Evolutionary conservation across 2,113 vertebrate genomes (phyloP), one percentile per base, ranked within the genome.

Genomic region (Melierax canorus): DNA sequence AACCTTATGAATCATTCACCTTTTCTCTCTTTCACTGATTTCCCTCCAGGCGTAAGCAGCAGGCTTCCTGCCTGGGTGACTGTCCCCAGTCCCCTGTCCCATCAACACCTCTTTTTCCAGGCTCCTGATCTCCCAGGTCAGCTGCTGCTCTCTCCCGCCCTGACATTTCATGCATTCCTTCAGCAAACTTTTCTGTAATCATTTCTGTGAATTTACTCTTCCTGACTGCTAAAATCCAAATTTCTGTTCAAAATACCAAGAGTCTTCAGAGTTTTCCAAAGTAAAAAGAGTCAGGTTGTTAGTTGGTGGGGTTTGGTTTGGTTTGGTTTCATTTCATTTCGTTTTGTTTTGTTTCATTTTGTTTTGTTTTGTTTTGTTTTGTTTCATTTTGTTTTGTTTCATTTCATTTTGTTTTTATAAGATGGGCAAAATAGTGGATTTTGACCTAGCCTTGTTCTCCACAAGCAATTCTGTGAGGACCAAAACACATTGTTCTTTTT

Each of bases 1-100:
- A 77, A 69, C 21, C 5, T 56, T 27, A 39, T 22, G 3, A 56
- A 27, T 29, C 11, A 17, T 34, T 38, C 7, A 34, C 11, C 11
- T 67, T 72, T 21, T 50, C 15, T 60, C 5, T 60, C 5, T 62
- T 12, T 24, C 67, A 17, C 16, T 56, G 30, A 36, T 32, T 66
- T 19, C 20, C 41, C 32, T 48, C 20, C 7, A 56, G 11, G 10
- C 23, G 39, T 13, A 39, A 71, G 22, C 0, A 0, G 6, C 11
- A 71, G 19, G 10, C 11, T 43, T 18, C 20, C 62, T 81, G 41
- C 15, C 24, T 50, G 29, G 6, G 36, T 58, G 24, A 22, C 9
- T 27, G 23, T 43, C 23, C 27, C 23, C n/a, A n/a, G 23, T 32
- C 4, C 20, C 26, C 45, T 66, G 14, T 3, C 23, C 4, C 39